phyloP scores from a whole-genome alignment of 2,888 invertebrate species.

The Pollenia griseotomentosa region DNA sequence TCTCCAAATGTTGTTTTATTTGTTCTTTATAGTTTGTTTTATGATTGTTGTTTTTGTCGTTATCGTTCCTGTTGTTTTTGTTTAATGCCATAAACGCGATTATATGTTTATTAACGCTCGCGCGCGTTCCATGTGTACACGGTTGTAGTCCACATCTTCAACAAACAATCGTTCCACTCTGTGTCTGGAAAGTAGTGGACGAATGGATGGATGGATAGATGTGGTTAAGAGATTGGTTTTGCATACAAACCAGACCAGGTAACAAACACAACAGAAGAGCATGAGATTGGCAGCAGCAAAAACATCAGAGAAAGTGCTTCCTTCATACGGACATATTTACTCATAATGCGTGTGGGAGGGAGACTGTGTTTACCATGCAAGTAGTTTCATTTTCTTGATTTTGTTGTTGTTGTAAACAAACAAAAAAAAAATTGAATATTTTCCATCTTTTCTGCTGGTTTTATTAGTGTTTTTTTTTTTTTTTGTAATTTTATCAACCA shows the following conservation, averaged over 20 bases:
- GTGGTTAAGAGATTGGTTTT: constrained; percentile 61
- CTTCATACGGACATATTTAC: constrained; percentile 23
- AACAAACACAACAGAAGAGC: constrained; percentile 28
- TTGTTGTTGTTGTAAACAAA: constrained; percentile 27
- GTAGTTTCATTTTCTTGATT: neutral
- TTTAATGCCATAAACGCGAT: constrained; percentile 55
- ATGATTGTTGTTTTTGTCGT: constrained; percentile 14
- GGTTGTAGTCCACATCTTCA: neutral
- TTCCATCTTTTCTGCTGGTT: neutral
- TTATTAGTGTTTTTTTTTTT: neutral
- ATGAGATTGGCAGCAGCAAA: constrained; percentile 13
- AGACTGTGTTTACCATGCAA: constrained; percentile 25
- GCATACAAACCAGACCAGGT: constrained; percentile 54
- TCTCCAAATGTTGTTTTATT: constrained; percentile 1
- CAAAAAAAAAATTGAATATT: constrained; percentile 35
- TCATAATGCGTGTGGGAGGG: constrained; percentile 50
- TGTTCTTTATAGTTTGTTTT: constrained; percentile 25
- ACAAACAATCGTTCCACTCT: neutral
- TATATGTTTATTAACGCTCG: constrained; percentile 69
- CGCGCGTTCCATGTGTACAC: constrained; percentile 32
- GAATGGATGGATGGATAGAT: constrained; percentile 38
- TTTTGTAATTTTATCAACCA: constrained; percentile 18
- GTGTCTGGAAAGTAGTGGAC: constrained; percentile 24
- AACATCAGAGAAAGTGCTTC: constrained; percentile 64
- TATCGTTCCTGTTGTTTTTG: constrained; percentile 32